Percentiles rank a stretch among this genome's conserved stretches.
These are phyloP conservation scores for Ophion obscuratus DNA, from an alignment of 2,888 invertebrate species.

Conservation along the genomic window DNA sequence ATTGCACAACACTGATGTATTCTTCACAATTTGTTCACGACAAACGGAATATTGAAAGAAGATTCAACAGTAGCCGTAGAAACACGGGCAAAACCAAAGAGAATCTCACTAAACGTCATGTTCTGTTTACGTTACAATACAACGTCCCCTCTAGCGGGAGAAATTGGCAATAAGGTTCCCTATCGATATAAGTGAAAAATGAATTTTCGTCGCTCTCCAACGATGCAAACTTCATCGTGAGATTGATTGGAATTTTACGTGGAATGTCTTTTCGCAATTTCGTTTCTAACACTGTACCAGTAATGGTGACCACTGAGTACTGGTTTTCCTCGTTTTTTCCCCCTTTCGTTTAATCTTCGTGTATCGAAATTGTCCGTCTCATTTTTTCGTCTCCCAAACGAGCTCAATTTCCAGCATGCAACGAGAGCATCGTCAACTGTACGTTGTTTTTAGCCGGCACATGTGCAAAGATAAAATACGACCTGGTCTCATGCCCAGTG, in stretches of 20 bases:
- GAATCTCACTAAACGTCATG: too few species aligned
- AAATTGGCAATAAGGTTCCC: too few species aligned
- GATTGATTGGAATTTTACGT: neutral
- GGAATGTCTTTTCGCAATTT: neutral
- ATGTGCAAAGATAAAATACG: constrained; percentile 63
- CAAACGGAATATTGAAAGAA: too few species aligned
- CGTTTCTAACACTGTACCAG: constrained; percentile 67
- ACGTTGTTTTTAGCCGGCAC: constrained; percentile 33
- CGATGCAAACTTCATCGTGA: neutral
- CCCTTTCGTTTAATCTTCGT: neutral
- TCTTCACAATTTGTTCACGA: too few species aligned
- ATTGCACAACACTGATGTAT: too few species aligned
- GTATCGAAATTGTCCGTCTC: neutral
- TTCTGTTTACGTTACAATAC: too few species aligned
- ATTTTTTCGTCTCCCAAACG: neutral
- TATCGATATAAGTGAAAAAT: too few species aligned
- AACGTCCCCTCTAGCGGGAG: too few species aligned
- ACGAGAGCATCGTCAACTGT: neutral
- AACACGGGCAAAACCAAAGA: too few species aligned
- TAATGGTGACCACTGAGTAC: constrained; percentile 73
- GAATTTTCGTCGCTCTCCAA: neutral
- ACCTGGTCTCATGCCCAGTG: constrained; percentile 62
- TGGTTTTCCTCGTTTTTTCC: constrained; percentile 66
- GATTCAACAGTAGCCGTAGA: too few species aligned
- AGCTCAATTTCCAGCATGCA: constrained; percentile 7